Conservation (phyloP, 2,888 invertebrate genomes). For the Deilephila elpenor region DNA sequence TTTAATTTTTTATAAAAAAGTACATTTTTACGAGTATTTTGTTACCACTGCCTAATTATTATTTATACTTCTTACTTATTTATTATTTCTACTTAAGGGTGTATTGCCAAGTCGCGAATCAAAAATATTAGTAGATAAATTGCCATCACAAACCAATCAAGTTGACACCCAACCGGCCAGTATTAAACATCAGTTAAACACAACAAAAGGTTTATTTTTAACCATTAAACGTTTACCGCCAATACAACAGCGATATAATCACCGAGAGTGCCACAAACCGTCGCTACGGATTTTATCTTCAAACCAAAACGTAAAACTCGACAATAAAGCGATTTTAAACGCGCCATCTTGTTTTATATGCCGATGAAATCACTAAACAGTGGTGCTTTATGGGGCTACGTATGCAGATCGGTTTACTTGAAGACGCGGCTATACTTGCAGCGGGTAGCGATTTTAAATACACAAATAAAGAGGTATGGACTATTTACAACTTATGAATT, state of each 20-base stretch:
- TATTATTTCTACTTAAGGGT: too few relatives aligned
- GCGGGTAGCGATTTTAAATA: constrained; percentile 33
- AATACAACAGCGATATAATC: constrained; percentile 39
- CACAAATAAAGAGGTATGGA: too few relatives aligned
- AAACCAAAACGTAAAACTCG: constrained; percentile 39
- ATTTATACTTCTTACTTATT: too few relatives aligned
- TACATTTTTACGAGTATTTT: too few relatives aligned
- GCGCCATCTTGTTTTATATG: constrained; percentile 57
- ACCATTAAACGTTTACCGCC: constrained; percentile 8
- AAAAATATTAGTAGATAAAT: background rate
- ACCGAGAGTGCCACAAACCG: constrained; percentile 40
- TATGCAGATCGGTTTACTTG: constrained; percentile 51
- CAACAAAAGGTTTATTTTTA: constrained; percentile 36
- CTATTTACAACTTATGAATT: too few relatives aligned
- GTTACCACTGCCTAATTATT: too few relatives aligned
- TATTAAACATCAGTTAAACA: background rate
- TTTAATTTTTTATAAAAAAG: too few relatives aligned
- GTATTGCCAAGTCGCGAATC: background rate
- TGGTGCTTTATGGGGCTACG: constrained; percentile 49
- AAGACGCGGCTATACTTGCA: constrained; percentile 33
- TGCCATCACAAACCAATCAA: background rate
- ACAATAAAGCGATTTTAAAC: constrained; percentile 48
- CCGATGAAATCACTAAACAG: constrained; percentile 61
- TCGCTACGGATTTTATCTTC: constrained; percentile 37
- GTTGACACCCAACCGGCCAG: background rate